phyloP scores from a whole-genome alignment of 1,140 invertebrate genomes.

The Drosophila erecta region DNA sequence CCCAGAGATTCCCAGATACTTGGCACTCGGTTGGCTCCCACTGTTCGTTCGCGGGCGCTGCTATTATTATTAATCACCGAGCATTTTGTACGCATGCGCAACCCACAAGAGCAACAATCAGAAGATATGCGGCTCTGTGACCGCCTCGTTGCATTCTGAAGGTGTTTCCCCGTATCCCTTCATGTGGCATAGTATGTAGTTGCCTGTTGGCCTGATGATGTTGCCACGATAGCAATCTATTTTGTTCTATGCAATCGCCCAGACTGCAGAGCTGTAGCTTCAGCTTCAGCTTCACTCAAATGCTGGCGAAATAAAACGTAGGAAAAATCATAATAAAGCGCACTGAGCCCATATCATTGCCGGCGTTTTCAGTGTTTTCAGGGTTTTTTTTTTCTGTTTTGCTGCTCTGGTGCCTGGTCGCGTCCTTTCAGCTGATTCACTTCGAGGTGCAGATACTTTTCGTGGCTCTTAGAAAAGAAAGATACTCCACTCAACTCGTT shows the following conservation, averaged over 20 bases:
- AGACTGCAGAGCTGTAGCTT: constrained; percentile 21
- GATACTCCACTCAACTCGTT: constrained; percentile 60
- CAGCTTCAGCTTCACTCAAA: constrained; percentile 38
- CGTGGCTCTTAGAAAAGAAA: constrained; percentile 34
- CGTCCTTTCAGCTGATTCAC: constrained; percentile 80
- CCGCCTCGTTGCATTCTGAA: constrained; percentile 81
- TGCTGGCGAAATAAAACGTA: constrained; percentile 38
- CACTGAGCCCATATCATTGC: constrained; percentile 70
- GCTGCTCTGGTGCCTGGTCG: constrained; percentile 37
- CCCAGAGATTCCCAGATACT: constrained; percentile 23
- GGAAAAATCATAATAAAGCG: constrained; percentile 59
- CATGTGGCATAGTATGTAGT: constrained; percentile 25
- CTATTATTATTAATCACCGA: constrained; percentile 83
- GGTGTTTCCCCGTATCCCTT: constrained; percentile 59
- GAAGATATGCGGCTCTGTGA: constrained; percentile 64
- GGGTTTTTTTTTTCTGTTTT: constrained; percentile 27
- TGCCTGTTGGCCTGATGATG: constrained; percentile 75
- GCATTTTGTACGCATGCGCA: constrained; percentile 83
- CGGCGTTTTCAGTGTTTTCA: constrained; percentile 45
- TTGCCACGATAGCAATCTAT: constrained; percentile 84
- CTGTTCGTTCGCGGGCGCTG: constrained; percentile 60
- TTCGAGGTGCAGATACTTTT: constrained; percentile 61
- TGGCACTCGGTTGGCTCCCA: constrained; percentile 30
- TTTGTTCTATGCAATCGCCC: constrained; percentile 78
- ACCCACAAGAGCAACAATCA: constrained; percentile 60